phyloP scores from a whole-genome alignment of 2,113 vertebrate species.

The Glaucidium brasilianum region DNA sequence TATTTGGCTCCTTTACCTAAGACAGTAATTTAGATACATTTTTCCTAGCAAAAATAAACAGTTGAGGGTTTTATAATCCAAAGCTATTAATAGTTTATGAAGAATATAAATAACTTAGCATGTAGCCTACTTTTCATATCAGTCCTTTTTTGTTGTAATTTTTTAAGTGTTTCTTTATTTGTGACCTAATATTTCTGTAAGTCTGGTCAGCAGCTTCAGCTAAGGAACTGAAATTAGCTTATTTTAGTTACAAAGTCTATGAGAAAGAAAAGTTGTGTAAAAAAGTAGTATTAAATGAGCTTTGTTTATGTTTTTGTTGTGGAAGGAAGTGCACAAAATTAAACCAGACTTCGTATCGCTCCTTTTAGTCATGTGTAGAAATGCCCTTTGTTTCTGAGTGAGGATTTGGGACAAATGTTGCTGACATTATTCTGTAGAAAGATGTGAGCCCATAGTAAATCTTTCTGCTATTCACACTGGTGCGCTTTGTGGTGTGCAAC shows the following conservation, averaged over 20 bases:
- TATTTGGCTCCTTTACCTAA: not conserved
- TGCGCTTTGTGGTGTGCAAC: not conserved
- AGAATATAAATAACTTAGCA: not conserved
- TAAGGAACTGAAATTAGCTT: not conserved
- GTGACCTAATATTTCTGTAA: not conserved
- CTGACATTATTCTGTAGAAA: not conserved
- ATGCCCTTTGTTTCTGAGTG: not conserved
- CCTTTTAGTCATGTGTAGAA: not conserved
- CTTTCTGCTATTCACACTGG: not conserved
- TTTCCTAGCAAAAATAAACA: not conserved
- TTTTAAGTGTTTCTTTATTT: not conserved
- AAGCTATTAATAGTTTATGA: not conserved
- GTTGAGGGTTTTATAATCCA: not conserved
- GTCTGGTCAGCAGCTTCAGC: not conserved
- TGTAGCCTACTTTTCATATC: not conserved
- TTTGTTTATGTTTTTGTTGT: not conserved
- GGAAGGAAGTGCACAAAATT: not conserved
- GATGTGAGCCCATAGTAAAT: not conserved
- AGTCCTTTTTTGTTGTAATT: not conserved
- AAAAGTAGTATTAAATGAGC: not conserved
- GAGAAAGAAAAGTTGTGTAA: not conserved
- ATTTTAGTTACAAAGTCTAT: not conserved
- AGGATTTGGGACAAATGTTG: not conserved
- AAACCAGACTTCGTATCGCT: not conserved
- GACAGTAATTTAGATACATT: not conserved